These are phyloP conservation scores for Eristalis intricaria DNA, from an alignment of 2,888 invertebrate genomes.

Conservation along the genomic window DNA sequence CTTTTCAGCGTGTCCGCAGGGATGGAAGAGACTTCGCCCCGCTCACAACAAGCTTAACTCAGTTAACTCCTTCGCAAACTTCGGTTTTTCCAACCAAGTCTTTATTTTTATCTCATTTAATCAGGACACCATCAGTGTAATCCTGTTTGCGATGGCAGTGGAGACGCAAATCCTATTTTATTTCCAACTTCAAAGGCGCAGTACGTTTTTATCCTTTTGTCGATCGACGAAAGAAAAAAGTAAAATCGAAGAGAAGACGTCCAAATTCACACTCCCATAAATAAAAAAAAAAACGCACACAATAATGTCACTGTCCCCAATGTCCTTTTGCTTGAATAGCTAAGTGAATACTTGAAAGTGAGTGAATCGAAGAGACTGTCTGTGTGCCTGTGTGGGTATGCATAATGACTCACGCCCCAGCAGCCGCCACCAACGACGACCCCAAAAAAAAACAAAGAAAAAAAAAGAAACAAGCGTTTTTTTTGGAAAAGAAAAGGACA, in stretches of 20 bases:
- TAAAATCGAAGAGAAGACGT: not conserved
- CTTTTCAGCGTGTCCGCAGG: too few relatives aligned
- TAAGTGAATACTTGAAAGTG: constrained; percentile 41
- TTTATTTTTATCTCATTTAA: not conserved
- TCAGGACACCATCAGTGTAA: not conserved
- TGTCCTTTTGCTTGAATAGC: constrained; percentile 39
- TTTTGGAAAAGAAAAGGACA: constrained; percentile 20
- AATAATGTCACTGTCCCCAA: constrained; percentile 36
- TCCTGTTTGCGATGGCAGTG: not conserved
- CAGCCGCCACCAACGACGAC: constrained; percentile 14
- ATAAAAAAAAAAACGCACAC: constrained; percentile 13
- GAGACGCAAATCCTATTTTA: constrained; percentile 11
- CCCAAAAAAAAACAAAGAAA: not conserved
- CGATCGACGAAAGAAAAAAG: not conserved
- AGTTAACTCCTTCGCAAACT: not conserved
- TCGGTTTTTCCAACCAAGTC: not conserved
- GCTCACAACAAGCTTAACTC: not conserved
- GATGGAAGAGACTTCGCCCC: not conserved
- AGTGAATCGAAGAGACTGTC: not conserved
- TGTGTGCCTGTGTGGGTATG: not conserved
- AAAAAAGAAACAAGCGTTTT: not conserved
- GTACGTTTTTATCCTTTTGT: constrained; percentile 4
- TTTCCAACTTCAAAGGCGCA: constrained; percentile 26
- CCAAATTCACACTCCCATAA: constrained; percentile 28
- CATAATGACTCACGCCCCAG: constrained; percentile 35